Base-by-base conservation (phyloP, 2,888 invertebrate species). In the Lepeophtheirus nordmannii region DNA sequence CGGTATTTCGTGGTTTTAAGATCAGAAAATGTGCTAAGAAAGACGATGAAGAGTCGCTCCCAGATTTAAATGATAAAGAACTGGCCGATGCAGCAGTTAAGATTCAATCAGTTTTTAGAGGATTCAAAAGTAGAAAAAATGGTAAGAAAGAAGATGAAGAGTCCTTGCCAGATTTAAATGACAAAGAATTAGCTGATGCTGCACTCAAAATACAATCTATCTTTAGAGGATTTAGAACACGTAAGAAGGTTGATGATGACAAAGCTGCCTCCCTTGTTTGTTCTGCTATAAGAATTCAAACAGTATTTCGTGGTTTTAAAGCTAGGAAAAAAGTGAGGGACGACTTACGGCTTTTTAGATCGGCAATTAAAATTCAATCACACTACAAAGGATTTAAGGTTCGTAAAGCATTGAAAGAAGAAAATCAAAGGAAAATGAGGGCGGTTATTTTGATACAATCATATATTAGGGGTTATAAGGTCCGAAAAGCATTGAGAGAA, bases 271-370 rank as follows among this genome's bases (percentile, higher is more conserved):
- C 38, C 9, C 38, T 65, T 20, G 58, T 39, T 22, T 30, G 38
- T 30, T 58, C 65, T 58, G 58, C 58, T 38, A 14, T 58, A n/a
- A 65, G 58, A 58, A 65, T 65, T 58, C 65, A 65, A 39, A 30
- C 58, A 17, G 57, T 57, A n/a, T 65, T 58, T 65, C 53, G 57
- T 23, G 65, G 65, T 30, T 65, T 59, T 58, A 53, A 65, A 58
- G 39, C 58, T 10, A 65, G 65, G 38, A 65, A 65, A 38, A 38
- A 58, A 39, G n/a, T 58, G 3, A 11, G n/a, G 30, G 17, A 38
- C 12, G 14, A 37, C n/a, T 30, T 30, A 30, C 30, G 2, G 30
- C 30, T 30, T 30, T 2, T 30, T 30, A 2, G 30, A 30, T 30
- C 53, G n/a, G 40, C 17, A 14, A 17, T 53, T 12, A 63, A 63